These are phyloP conservation scores for Amblyopsis rosae DNA, from an alignment of 2,113 vertebrate genomes.

Conservation along the genomic window DNA sequence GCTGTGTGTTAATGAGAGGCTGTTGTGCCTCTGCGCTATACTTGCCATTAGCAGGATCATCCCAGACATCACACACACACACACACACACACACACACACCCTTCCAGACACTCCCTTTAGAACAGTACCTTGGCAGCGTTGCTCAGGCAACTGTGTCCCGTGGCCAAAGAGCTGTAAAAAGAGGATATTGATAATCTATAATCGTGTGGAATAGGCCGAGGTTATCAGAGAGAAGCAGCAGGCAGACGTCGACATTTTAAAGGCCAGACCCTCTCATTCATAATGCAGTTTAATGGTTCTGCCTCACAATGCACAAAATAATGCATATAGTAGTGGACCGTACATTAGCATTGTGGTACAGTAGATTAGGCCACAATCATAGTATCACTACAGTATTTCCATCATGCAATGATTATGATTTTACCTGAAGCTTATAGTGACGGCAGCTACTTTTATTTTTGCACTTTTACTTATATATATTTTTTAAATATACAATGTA, in stretches of 20 bases:
- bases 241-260: constrained; percentile 74
- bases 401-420: no score
- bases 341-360: no score
- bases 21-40: constrained; percentile 35
- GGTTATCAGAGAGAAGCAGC: constrained; percentile 82
- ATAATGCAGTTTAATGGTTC: constrained; percentile 17
- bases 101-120: constrained; percentile 23
- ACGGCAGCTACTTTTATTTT: not conserved
- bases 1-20: constrained; percentile 48
- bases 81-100: constrained; percentile 4
- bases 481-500: not conserved
- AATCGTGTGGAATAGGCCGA: constrained; percentile 81
- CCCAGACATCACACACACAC: constrained; percentile 22
- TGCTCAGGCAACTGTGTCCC: constrained; percentile 85
- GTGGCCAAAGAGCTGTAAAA: constrained; percentile 79
- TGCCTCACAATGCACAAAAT: not conserved
- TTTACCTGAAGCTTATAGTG: no score
- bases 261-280: constrained; percentile 53
- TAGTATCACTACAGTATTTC: no score
- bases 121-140: constrained; percentile 78
- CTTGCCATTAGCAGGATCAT: constrained; percentile 34
- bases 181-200: constrained; percentile 91
- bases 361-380: no score
- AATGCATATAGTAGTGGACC: no score
- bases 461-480: not conserved